Evolutionary conservation across 2,113 vertebrate genomes (phyloP).

Genomic region (Dendropsophus ebraccatus): DNA sequence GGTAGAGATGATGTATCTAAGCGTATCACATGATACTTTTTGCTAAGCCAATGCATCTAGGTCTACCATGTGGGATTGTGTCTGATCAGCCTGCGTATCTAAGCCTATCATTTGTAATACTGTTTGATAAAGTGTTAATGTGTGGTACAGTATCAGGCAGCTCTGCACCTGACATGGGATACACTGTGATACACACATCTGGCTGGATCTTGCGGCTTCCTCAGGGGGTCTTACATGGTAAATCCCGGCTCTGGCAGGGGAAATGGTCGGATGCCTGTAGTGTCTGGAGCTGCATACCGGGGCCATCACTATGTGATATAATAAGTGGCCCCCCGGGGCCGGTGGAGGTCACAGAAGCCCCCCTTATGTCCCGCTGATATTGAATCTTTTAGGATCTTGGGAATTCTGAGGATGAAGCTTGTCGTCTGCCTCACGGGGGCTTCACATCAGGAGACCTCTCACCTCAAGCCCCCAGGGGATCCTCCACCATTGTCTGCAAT

Average conservation of each 20-base stretch:
- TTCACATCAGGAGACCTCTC: conserved; percentile 56
- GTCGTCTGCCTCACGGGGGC: conserved; percentile 56
- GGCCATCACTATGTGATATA: neutral
- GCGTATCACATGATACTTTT: too few species aligned
- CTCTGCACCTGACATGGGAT: neutral
- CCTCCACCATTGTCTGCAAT: conserved; percentile 16
- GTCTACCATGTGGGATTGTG: too few species aligned
- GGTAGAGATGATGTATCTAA: too few species aligned
- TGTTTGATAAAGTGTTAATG: neutral
- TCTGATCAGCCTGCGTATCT: neutral
- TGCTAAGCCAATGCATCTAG: too few species aligned
- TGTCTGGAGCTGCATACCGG: conserved; percentile 20
- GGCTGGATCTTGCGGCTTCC: too few species aligned
- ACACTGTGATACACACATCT: too few species aligned
- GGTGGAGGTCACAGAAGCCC: conserved; percentile 4
- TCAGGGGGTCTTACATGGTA: neutral
- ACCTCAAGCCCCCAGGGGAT: conserved; percentile 46
- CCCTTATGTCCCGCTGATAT: conserved; percentile 20
- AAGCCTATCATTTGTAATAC: neutral
- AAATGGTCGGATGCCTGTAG: neutral
- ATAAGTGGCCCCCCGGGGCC: neutral
- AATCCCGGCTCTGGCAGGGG: neutral
- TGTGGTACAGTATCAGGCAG: neutral
- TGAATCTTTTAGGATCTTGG: conserved; percentile 43
- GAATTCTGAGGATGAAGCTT: conserved; percentile 46